Conservation (phyloP, 2,797 vertebrate species). For the Phataginus tetradactyla region DNA sequence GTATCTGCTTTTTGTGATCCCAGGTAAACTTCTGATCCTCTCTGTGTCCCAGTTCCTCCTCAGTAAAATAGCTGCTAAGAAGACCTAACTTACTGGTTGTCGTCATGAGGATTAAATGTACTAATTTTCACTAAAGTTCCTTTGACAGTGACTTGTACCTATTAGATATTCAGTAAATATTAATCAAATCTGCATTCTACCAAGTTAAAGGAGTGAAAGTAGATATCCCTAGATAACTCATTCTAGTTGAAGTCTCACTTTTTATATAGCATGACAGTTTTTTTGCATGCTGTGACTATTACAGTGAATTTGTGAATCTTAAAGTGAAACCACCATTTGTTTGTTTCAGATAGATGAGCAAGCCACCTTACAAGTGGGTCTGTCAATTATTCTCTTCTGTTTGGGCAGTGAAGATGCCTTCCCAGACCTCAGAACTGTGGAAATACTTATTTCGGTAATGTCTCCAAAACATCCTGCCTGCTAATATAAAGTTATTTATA, state of each 20-base stretch:
- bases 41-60: neutral
- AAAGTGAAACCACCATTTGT: neutral
- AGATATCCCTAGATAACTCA: neutral
- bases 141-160: neutral
- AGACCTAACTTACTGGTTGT: neutral
- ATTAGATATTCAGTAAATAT: neutral
- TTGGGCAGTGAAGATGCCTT: neutral
- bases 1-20: neutral
- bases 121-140: slow-evolving; percentile 23
- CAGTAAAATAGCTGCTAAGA: neutral
- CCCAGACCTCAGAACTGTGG: neutral
- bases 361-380: neutral
- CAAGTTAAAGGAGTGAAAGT: slow-evolving; percentile 5
- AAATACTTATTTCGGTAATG: slow-evolving; percentile 10
- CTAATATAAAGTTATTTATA: slow-evolving; percentile 41
- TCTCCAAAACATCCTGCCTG: neutral
- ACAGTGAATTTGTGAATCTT: neutral
- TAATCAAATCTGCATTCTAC: neutral
- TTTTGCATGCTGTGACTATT: neutral
- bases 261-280: neutral
- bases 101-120: neutral
- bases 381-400: neutral
- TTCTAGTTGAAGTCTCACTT: neutral
- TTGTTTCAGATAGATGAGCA: neutral
- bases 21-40: neutral